Percentiles rank a stretch among this genome's conserved stretches.
Evolutionary conservation across 2,113 vertebrate species (phyloP).

Genomic region (Nymphicus hollandicus): DNA sequence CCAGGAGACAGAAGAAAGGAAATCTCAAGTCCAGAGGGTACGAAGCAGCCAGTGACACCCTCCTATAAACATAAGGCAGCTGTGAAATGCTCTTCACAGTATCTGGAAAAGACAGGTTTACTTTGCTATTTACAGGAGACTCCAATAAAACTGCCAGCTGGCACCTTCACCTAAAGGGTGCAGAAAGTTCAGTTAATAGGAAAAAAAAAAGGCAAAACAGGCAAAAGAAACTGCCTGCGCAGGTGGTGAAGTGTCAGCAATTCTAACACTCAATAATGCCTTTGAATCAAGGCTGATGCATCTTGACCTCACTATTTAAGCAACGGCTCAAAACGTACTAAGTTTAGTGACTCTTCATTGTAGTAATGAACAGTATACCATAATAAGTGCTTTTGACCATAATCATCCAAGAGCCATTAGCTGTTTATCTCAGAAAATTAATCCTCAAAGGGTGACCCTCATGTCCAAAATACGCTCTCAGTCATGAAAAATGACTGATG

Average conservation of each 20-base stretch:
- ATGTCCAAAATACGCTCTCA: neutral
- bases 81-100: neutral
- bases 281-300: neutral
- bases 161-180: neutral
- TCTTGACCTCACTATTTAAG: neutral
- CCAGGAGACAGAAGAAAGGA: neutral
- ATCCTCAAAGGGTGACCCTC: conserved; percentile 17
- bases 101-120: neutral
- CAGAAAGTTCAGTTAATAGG: neutral
- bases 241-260: neutral
- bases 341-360: neutral
- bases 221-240: neutral
- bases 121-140: neutral
- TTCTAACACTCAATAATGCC: neutral
- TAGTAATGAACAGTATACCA: neutral
- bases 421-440: conserved; percentile 11
- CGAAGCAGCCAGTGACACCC: neutral
- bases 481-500: neutral
- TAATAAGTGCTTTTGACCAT: neutral
- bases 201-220: neutral
- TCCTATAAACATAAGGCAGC: neutral
- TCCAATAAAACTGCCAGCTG: neutral
- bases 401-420: neutral
- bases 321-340: neutral
- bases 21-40: neutral